A percentile compares a stretch with the other conserved stretches of the same genome.
These are phyloP conservation scores for Lobophora halterata DNA, from an alignment of 2,888 invertebrate genomes.

Conservation along the genomic window DNA sequence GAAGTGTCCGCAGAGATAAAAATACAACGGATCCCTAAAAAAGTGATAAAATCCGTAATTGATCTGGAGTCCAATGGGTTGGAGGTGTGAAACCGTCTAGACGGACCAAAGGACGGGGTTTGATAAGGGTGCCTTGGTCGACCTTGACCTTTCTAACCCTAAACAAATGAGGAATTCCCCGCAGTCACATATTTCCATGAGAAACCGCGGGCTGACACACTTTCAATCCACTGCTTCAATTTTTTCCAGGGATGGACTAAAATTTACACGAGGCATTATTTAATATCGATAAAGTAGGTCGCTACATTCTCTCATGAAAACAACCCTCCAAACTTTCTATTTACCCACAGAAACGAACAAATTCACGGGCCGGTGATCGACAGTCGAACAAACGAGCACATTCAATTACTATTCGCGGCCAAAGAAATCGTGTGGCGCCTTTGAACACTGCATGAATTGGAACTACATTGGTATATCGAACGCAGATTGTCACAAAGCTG, in stretches of 20 bases:
- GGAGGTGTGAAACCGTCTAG: constrained; percentile 76
- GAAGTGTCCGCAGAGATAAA: constrained; percentile 2
- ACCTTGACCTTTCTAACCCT: constrained; percentile 76
- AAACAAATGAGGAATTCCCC: constrained; percentile 70
- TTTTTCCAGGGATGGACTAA: constrained; percentile 10
- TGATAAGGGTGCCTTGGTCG: constrained; percentile 74
- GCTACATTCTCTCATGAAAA: constrained; percentile 39
- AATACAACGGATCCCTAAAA: constrained; percentile 26
- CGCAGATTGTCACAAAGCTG: constrained; percentile 40
- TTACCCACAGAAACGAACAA: constrained; percentile 51
- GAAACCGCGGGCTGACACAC: constrained; percentile 13
- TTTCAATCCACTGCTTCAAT: constrained; percentile 6
- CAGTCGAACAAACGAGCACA: constrained; percentile 56
- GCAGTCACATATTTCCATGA: constrained; percentile 43
- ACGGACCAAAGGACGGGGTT: constrained; percentile 73
- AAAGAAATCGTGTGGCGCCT: constrained; percentile 49
- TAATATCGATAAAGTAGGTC: constrained; percentile 33
- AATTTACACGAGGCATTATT: constrained; percentile 11
- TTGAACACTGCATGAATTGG: constrained; percentile 57
- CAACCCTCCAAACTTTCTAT: constrained; percentile 44
- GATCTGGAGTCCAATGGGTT: constrained; percentile 68
- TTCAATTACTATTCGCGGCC: constrained; percentile 58
- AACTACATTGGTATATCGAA: too few relatives aligned
- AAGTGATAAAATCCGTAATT: constrained; percentile 57
- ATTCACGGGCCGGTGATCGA: constrained; percentile 55